Percentiles rank a stretch among this genome's conserved stretches.
phyloP scores from a whole-genome alignment of 2,797 vertebrate genomes.

The Podarcis siculus region DNA sequence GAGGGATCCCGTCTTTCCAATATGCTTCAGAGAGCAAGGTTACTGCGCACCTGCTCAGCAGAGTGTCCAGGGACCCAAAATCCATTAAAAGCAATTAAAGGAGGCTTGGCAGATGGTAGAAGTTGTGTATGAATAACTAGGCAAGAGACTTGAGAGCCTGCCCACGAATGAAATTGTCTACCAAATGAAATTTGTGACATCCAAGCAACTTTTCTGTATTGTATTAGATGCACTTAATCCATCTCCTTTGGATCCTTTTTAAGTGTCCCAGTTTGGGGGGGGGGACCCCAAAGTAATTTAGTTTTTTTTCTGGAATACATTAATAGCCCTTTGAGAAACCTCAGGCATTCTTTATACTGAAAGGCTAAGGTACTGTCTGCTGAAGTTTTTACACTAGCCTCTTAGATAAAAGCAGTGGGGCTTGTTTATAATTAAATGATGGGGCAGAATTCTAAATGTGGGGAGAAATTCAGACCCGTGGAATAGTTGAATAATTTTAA shows the following conservation, averaged over 20 bases:
- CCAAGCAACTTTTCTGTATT: slow-evolving; percentile 3
- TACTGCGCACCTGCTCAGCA: slow-evolving; percentile 20
- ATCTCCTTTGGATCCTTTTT: not conserved
- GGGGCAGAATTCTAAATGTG: not conserved
- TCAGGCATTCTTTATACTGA: not conserved
- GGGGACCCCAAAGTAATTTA: not conserved
- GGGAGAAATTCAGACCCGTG: not conserved
- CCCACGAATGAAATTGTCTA: slow-evolving; percentile 7
- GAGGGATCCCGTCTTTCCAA: not conserved
- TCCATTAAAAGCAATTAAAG: slow-evolving; percentile 22
- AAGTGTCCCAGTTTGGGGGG: not conserved
- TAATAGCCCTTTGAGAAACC: not conserved
- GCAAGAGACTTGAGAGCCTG: not conserved
- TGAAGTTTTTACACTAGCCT: not conserved
- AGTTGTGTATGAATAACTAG: not conserved
- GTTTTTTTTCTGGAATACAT: not conserved
- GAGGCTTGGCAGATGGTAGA: slow-evolving; percentile 11
- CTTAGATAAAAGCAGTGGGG: not conserved
- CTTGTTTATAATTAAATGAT: not conserved
- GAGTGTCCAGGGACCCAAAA: slow-evolving; percentile 16
- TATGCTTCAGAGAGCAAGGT: slow-evolving; percentile 17
- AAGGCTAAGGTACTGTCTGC: not conserved
- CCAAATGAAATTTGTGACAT: slow-evolving; percentile 4
- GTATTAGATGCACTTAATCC: slow-evolving; percentile 18
- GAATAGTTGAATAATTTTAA: not conserved